These are phyloP conservation scores for Megalops cyprinoides DNA, from an alignment of 2,797 vertebrate species.

Conservation along the genomic window DNA sequence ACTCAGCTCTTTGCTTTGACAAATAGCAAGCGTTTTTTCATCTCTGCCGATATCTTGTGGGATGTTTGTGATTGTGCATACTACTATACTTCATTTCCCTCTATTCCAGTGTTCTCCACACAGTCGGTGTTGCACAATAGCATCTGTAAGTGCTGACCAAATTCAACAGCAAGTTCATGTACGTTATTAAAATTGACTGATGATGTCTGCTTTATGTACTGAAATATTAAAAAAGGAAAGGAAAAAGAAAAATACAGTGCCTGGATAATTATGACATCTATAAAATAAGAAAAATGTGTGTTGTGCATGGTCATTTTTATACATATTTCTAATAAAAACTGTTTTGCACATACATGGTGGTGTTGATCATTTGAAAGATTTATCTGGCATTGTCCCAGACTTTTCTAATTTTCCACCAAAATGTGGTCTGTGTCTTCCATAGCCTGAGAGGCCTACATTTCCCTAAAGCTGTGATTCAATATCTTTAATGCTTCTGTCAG, in stretches of 20 bases:
- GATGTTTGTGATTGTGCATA: slow-evolving; percentile 81
- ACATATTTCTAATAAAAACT: slow-evolving; percentile 98
- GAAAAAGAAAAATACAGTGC: slow-evolving; percentile 81
- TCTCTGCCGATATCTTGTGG: slow-evolving; percentile 66
- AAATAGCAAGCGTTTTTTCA: neutral
- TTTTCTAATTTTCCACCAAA: neutral
- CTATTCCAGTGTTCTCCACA: slow-evolving; percentile 68
- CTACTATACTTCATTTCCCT: slow-evolving; percentile 64
- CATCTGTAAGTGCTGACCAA: slow-evolving; percentile 90
- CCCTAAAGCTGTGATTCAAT: neutral
- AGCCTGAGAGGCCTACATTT: neutral
- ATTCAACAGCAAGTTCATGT: slow-evolving; percentile 93
- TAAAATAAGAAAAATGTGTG: slow-evolving; percentile 85
- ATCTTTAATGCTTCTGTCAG: no score
- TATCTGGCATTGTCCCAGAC: neutral
- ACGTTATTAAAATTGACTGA: slow-evolving; percentile 89
- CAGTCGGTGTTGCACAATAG: slow-evolving; percentile 82
- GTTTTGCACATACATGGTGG: slow-evolving; percentile 78
- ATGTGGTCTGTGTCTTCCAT: neutral
- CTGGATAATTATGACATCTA: slow-evolving; percentile 93
- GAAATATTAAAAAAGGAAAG: slow-evolving; percentile 79
- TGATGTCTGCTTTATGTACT: slow-evolving; percentile 89
- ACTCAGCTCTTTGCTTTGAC: slow-evolving; percentile 50
- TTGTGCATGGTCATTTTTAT: slow-evolving; percentile 98
- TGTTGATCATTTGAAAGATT: neutral